A percentile compares a stretch with the other conserved stretches of the same genome.
Evolutionary conservation across 2,888 invertebrate genomes (phyloP).

Genomic region (Fragum whitleyi): DNA sequence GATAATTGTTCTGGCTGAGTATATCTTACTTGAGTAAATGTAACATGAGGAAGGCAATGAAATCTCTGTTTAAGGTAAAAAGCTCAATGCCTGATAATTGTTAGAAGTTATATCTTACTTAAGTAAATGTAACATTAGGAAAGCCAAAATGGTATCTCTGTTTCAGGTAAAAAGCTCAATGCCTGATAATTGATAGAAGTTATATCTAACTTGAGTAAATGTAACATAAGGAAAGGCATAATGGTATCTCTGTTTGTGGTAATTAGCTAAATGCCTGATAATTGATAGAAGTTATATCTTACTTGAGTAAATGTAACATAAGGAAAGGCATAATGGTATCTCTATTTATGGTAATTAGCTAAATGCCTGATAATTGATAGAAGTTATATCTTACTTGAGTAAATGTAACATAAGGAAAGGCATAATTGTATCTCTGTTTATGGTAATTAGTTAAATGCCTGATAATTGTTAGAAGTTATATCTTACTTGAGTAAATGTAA

Average conservation of each 20-base stretch:
- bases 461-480: slow-evolving; percentile 75
- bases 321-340: slow-evolving; percentile 98
- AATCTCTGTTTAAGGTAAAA: slow-evolving; percentile 97
- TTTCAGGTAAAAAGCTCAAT: slow-evolving; percentile 95
- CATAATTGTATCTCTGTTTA: slow-evolving; percentile 98
- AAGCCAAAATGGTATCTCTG: slow-evolving; percentile 96
- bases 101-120: slow-evolving; percentile 76
- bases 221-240: slow-evolving; percentile 95
- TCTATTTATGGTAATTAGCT: slow-evolving; percentile 95
- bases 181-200: too few relatives aligned
- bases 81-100: too few relatives aligned
- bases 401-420: slow-evolving; percentile 96
- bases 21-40: slow-evolving; percentile 88
- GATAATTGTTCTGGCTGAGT: too few relatives aligned
- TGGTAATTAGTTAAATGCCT: slow-evolving; percentile 93
- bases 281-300: too few relatives aligned
- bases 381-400: slow-evolving; percentile 73
- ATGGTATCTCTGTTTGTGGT: slow-evolving; percentile 97
- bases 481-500: slow-evolving; percentile 89
- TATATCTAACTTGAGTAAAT: slow-evolving; percentile 87
- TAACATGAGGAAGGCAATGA: slow-evolving; percentile 95
- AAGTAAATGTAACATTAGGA: slow-evolving; percentile 93
- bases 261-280: slow-evolving; percentile 92
- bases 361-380: slow-evolving; percentile 88
- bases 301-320: slow-evolving; percentile 91